phyloP scores from a whole-genome alignment of 2,797 vertebrate genomes.

The Intellagama lesueurii region DNA sequence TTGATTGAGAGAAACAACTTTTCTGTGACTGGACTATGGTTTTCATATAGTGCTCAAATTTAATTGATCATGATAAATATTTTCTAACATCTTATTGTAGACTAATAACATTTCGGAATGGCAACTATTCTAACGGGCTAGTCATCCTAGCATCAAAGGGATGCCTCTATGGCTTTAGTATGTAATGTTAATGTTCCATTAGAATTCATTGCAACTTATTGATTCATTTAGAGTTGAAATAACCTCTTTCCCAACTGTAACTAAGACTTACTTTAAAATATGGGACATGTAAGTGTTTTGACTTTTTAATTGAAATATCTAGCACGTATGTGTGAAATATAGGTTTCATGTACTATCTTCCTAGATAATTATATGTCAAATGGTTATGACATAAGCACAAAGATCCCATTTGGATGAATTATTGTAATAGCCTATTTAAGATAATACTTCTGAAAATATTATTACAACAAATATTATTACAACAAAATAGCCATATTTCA shows the following conservation, averaged over 20 bases:
- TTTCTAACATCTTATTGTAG: constrained; percentile 37
- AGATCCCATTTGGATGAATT: background rate
- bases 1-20: constrained; percentile 22
- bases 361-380: background rate
- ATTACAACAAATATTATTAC: background rate
- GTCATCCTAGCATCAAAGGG: constrained; percentile 59
- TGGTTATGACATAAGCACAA: background rate
- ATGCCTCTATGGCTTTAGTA: constrained; percentile 57
- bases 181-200: constrained; percentile 55
- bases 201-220: constrained; percentile 20
- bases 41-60: constrained; percentile 24
- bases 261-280: background rate
- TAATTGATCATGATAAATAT: constrained; percentile 28
- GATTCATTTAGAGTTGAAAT: background rate
- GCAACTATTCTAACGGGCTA: constrained; percentile 54
- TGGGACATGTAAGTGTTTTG: background rate
- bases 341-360: background rate
- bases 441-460: background rate
- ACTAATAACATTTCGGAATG: constrained; percentile 62
- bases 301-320: background rate
- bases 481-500: background rate
- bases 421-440: background rate
- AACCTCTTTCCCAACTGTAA: background rate
- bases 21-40: constrained; percentile 28
- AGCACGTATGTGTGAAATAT: background rate